Conservation (phyloP, 2,888 invertebrate species). For the Portevinia maculata region DNA sequence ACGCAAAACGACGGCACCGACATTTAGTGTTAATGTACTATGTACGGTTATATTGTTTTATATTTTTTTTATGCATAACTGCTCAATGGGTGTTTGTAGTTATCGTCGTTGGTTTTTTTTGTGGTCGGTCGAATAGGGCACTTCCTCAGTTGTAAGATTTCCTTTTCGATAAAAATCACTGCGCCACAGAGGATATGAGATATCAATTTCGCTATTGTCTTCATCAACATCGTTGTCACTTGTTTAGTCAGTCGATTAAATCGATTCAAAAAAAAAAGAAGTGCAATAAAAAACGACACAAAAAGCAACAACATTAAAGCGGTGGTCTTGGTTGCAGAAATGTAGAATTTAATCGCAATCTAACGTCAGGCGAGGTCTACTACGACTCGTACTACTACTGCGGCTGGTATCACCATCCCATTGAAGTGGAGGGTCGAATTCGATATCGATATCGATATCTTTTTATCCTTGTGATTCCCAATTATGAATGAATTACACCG, state of each 20-base stretch:
- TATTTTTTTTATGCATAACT: conserved; percentile 30
- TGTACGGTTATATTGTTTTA: conserved; percentile 38
- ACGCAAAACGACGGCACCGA: conserved; percentile 72
- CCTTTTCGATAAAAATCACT: conserved; percentile 79
- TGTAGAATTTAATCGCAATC: conserved; percentile 68
- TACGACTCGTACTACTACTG: not conserved
- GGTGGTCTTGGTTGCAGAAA: conserved; percentile 22
- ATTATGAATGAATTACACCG: conserved; percentile 73
- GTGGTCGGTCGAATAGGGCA: conserved; percentile 74
- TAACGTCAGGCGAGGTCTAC: conserved; percentile 58
- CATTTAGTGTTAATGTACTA: conserved; percentile 69
- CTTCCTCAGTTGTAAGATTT: conserved; percentile 81
- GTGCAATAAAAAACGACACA: conserved; percentile 54
- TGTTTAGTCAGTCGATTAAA: conserved; percentile 74
- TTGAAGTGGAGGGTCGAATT: conserved; percentile 16
- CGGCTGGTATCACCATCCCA: not conserved
- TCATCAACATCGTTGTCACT: conserved; percentile 70
- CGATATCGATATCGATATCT: conserved; percentile 46
- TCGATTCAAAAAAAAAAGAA: conserved; percentile 36
- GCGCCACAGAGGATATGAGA: conserved; percentile 78
- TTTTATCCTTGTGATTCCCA: conserved; percentile 69
- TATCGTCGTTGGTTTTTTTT: conserved; percentile 34
- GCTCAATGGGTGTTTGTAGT: conserved; percentile 60
- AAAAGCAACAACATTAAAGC: conserved; percentile 36
- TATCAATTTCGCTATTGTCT: conserved; percentile 77